phyloP scores from a whole-genome alignment of 2,888 invertebrate genomes.

The Gandaritis pyraliata region DNA sequence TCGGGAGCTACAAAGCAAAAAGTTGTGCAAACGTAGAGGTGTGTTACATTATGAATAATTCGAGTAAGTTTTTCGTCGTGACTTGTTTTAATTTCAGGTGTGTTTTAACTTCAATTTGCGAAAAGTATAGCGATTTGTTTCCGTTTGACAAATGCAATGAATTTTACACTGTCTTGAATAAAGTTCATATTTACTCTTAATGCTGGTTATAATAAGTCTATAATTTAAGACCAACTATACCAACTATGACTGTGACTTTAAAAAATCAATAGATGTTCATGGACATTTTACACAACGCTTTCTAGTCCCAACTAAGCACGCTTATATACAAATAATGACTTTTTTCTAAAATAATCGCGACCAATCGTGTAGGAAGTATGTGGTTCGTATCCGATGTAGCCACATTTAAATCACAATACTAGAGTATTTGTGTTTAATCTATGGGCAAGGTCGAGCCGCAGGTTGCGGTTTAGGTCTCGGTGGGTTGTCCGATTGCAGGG shows the following conservation, averaged over 20 bases:
- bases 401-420: conserved; percentile 23
- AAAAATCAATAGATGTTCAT: too few relatives aligned
- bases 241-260: too few relatives aligned
- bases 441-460: conserved; percentile 10
- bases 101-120: conserved; percentile 6
- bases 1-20: conserved; percentile 35
- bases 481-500: conserved; percentile 7
- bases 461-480: conserved; percentile 16
- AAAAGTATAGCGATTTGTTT: too few relatives aligned
- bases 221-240: too few relatives aligned
- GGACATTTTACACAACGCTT: too few relatives aligned
- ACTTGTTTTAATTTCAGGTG: background rate
- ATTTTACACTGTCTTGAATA: too few relatives aligned
- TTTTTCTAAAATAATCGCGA: too few relatives aligned
- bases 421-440: conserved; percentile 13
- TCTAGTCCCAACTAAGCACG: too few relatives aligned
- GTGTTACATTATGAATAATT: conserved; percentile 29
- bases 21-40: conserved; percentile 21
- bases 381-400: conserved; percentile 9
- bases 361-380: background rate
- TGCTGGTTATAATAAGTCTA: too few relatives aligned
- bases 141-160: too few relatives aligned
- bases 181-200: too few relatives aligned
- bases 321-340: too few relatives aligned
- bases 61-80: conserved; percentile 9